Evolutionary conservation across 2,888 invertebrate species (phyloP).

Genomic region (Cyrtodaria siliqua): DNA sequence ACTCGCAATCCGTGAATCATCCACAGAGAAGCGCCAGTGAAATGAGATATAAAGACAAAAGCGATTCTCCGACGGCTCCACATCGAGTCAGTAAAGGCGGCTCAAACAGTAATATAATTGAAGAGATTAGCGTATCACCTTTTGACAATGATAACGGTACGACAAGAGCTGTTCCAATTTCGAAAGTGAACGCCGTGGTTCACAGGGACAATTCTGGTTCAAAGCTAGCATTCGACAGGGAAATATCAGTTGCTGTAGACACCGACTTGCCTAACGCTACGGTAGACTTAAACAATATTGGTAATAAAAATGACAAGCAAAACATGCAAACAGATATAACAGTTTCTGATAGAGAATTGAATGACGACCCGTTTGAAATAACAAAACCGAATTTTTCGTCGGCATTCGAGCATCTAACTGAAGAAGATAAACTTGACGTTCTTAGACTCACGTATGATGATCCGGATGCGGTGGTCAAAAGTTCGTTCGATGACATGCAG

Average conservation of each 20-base stretch:
- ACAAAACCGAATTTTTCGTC: slow-evolving; percentile 24
- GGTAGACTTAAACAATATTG: slow-evolving; percentile 44
- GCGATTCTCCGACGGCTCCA: slow-evolving; percentile 19
- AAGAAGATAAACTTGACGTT: slow-evolving; percentile 71
- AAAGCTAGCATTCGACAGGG: slow-evolving; percentile 26
- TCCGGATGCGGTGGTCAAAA: slow-evolving; percentile 38
- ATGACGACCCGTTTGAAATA: neutral
- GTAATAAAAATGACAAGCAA: neutral
- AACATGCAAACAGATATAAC: slow-evolving; percentile 11
- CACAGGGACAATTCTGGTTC: slow-evolving; percentile 31
- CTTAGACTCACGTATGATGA: slow-evolving; percentile 69
- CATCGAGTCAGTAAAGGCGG: slow-evolving; percentile 18
- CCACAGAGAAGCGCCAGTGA: slow-evolving; percentile 77
- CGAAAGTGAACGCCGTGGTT: slow-evolving; percentile 32
- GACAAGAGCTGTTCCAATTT: slow-evolving; percentile 5
- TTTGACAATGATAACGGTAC: neutral
- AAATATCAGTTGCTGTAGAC: slow-evolving; percentile 26
- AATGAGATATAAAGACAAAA: slow-evolving; percentile 58
- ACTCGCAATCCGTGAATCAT: slow-evolving; percentile 42
- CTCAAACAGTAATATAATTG: slow-evolving; percentile 40
- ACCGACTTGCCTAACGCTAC: slow-evolving; percentile 37
- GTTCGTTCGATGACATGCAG: neutral
- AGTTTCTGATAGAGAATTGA: slow-evolving; percentile 3
- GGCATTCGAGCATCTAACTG: slow-evolving; percentile 66
- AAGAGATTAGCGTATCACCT: slow-evolving; percentile 25